These are phyloP conservation scores for Bryconaethiops microstoma DNA, from an alignment of 2,797 vertebrate species.

Conservation along the genomic window DNA sequence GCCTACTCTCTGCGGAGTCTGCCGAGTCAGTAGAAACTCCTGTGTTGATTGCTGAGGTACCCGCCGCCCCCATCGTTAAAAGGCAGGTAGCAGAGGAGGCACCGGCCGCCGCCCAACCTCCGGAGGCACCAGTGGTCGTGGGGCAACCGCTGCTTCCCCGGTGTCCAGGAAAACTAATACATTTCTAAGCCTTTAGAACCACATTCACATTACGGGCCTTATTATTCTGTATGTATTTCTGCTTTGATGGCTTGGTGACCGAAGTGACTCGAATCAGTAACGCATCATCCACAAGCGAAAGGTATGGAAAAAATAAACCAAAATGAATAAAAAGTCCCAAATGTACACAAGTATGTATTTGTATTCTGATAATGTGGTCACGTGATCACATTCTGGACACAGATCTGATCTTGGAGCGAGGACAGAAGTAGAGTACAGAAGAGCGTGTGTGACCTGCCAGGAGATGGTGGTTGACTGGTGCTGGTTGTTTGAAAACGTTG, in stretches of 20 bases:
- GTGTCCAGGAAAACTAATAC: conserved; percentile 74
- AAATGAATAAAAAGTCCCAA: no score
- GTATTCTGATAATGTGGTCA: no score
- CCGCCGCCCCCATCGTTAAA: conserved; percentile 57
- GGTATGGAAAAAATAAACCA: no score
- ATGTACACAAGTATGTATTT: no score
- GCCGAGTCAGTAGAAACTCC: conserved; percentile 46
- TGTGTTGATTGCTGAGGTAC: conserved; percentile 50
- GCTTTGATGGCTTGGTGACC: no score
- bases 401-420: background rate
- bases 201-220: background rate
- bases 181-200: conserved; percentile 61
- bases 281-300: background rate
- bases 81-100: conserved; percentile 52
- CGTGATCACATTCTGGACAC: background rate
- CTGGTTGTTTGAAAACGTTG: no score
- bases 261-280: background rate
- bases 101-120: background rate
- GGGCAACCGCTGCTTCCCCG: conserved; percentile 15
- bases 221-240: background rate
- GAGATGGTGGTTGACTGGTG: no score
- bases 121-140: background rate
- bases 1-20: conserved; percentile 66
- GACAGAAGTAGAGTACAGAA: no score
- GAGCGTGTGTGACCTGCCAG: no score